Evolutionary conservation across 2,888 invertebrate species (phyloP), one percentile per base, ranked within the genome.

Genomic region (Drosophila nr. medialis): DNA sequence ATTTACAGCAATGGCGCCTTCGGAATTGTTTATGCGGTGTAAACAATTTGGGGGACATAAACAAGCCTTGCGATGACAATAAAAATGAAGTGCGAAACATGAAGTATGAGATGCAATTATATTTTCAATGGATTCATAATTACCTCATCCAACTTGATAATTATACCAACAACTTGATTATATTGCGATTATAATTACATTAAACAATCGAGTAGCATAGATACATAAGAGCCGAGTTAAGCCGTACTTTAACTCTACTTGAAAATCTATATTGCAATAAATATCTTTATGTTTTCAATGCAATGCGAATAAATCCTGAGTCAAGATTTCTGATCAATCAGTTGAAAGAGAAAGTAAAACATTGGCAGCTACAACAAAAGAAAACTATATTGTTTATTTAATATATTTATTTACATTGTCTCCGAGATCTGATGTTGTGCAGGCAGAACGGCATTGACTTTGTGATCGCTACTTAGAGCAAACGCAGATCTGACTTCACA

Each of bases 11-110:
- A 75, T 90, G 85, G 90, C 85, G 85, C 86, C 88, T 65, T 29
- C 4, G 27, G 21, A 80, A 87, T 90, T 87, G 87, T 87, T 87
- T 90, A 90, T 71, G 62, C 63, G 54, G 49, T 53, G 66, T 87
- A 89, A 87, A 87, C 87, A 86, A 73, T 80, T 84, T 80, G 62
- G 56, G 29, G 29, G 61, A 29, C 62, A 71, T 73, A 72, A 71
- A 72, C 72, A 81, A 81, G 48, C 59, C 48, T 36, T 53, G 36
- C 18, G 3, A 18, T 38, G 45, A 49, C 38, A 50, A 58, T 38
- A 68, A 77, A 69, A 40, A 64, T 64, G 50, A 55, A 59, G 29
- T 60, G 29, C 32, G 11, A 51, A 29, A 29, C 24, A 59, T 63
- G 54, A 13, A 27, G 48, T 49, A 21, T 40, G n/a, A 8, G 27